A percentile compares a stretch with the other conserved stretches of the same genome.
Conservation (phyloP, 2,888 invertebrate species). For the Rotaria sp. region DNA sequence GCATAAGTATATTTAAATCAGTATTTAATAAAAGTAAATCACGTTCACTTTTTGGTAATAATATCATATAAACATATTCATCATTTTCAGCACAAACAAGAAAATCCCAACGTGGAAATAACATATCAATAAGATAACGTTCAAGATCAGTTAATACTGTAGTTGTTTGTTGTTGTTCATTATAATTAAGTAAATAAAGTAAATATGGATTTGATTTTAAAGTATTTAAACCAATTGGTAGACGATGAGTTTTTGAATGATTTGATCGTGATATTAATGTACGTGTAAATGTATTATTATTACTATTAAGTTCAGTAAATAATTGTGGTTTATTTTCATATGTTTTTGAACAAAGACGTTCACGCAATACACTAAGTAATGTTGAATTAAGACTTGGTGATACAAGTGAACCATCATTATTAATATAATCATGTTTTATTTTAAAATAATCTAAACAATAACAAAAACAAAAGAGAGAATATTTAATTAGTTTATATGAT, state of each 20-base stretch:
- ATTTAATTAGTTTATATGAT: neutral
- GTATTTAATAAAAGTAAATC: constrained; percentile 9
- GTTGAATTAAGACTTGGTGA: neutral
- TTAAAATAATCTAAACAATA: neutral
- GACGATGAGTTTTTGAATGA: neutral
- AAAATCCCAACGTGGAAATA: constrained; percentile 18
- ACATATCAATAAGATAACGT: neutral
- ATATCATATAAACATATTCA: constrained; percentile 15
- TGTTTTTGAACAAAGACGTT: neutral
- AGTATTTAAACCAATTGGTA: constrained; percentile 8
- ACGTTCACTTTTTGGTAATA: constrained; percentile 17
- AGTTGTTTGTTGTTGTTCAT: neutral
- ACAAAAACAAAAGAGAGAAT: neutral
- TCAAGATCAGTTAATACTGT: neutral
- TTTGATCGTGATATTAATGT: neutral
- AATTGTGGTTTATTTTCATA: neutral
- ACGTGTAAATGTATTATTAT: neutral
- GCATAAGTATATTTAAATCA: neutral
- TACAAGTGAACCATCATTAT: neutral
- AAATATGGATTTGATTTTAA: neutral
- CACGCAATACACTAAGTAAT: neutral
- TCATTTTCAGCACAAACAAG: neutral
- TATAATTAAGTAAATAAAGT: constrained; percentile 13
- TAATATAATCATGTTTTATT: neutral
- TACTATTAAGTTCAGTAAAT: neutral